Conservation (phyloP, 2,888 invertebrate species). For the Poecilus cupreus region DNA sequence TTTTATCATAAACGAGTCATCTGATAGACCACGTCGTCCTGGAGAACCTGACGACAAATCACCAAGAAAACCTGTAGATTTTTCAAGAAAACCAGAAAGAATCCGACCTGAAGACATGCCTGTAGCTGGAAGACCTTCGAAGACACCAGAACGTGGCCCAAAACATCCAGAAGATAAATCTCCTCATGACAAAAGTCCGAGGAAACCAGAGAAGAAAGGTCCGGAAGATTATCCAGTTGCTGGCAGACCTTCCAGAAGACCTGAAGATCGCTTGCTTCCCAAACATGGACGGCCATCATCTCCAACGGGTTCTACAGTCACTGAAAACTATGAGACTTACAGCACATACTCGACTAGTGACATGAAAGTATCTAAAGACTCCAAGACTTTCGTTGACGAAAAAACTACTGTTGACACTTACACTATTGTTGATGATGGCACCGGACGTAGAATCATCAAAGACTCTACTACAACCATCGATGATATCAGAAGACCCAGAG, state of each 20-base stretch:
- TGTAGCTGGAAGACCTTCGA: constrained; percentile 56
- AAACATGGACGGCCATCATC: background rate
- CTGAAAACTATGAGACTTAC: constrained; percentile 53
- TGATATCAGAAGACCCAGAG: background rate
- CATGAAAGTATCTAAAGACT: constrained; percentile 62
- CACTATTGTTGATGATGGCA: constrained; percentile 43
- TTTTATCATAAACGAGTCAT: background rate
- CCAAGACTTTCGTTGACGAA: constrained; percentile 63
- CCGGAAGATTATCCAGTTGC: constrained; percentile 11
- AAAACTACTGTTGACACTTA: constrained; percentile 58
- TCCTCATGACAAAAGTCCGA: constrained; percentile 10
- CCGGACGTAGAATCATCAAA: constrained; percentile 6
- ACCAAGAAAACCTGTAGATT: background rate
- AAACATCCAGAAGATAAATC: constrained; percentile 9
- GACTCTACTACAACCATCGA: background rate
- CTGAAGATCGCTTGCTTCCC: background rate
- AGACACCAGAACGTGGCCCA: constrained; percentile 47
- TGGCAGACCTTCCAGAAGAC: background rate
- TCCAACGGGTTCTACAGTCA: background rate
- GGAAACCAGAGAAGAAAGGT: constrained; percentile 5
- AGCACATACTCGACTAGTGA: constrained; percentile 57
- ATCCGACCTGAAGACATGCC: constrained; percentile 50
- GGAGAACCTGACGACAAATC: background rate
- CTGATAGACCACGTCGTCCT: background rate
- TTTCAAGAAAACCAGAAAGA: constrained; percentile 20